Evolutionary conservation across 2,113 vertebrate species (phyloP).

Genomic region (Notechis scutatus): DNA sequence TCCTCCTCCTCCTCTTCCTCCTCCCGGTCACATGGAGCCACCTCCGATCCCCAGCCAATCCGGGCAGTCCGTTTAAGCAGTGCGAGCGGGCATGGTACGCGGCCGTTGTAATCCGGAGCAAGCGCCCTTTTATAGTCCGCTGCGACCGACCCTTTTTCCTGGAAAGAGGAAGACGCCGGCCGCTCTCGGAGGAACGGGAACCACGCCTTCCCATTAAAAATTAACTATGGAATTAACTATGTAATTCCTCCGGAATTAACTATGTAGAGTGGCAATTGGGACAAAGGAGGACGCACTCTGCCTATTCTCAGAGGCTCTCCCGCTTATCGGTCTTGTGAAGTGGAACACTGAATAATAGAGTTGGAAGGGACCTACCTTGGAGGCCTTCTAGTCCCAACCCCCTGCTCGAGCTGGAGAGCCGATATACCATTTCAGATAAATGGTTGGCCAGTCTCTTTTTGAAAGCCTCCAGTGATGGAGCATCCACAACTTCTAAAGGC

Average conservation of each 20-base stretch:
- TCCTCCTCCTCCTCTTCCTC: not conserved
- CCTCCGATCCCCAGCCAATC: not conserved
- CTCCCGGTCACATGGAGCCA: not conserved
- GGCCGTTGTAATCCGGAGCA: not conserved
- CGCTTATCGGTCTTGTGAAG: not conserved
- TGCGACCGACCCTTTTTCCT: not conserved
- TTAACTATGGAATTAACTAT: no score
- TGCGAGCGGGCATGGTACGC: accelerated
- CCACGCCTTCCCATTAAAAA: not conserved
- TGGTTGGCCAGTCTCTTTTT: no score
- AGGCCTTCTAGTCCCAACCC: no score
- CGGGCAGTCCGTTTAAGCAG: not conserved
- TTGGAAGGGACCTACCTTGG: no score
- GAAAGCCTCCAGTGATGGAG: no score
- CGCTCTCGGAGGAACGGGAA: not conserved
- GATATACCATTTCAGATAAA: no score
- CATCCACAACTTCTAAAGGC: no score
- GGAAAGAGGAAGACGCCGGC: not conserved
- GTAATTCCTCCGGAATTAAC: not conserved
- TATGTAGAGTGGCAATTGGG: not conserved
- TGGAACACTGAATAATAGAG: no score
- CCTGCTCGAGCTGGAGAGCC: no score
- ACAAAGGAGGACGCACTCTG: not conserved
- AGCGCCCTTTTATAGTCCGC: not conserved
- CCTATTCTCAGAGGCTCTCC: not conserved